Evolutionary conservation across 2,888 invertebrate genomes (phyloP).

Genomic region (Tineola bisselliella): DNA sequence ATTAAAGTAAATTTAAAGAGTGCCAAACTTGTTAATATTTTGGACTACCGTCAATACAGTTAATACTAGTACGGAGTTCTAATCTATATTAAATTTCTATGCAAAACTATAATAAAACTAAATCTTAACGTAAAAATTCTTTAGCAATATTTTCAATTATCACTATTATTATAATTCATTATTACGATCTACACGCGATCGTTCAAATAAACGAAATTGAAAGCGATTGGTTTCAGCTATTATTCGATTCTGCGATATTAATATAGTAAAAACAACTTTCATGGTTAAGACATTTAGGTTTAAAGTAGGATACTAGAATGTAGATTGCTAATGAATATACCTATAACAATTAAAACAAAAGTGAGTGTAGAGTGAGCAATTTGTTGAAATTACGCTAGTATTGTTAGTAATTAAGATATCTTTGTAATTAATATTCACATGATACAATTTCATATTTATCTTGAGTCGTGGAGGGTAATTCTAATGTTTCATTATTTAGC

Average conservation of each 20-base stretch:
- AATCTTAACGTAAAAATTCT: too few relatives aligned
- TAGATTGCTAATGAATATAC: neutral
- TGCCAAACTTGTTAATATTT: too few relatives aligned
- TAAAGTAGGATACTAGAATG: neutral
- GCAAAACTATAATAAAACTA: too few relatives aligned
- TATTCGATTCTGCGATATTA: neutral
- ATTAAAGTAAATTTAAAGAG: too few relatives aligned
- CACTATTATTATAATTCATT: neutral
- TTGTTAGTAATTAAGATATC: neutral
- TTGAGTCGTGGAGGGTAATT: neutral
- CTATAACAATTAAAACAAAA: neutral
- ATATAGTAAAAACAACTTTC: neutral
- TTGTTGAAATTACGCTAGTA: neutral
- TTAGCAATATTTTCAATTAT: neutral
- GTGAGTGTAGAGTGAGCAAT: neutral
- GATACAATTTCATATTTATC: neutral
- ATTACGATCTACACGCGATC: neutral
- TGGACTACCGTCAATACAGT: too few relatives aligned
- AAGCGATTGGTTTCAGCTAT: neutral
- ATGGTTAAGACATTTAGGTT: neutral
- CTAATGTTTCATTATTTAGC: too few relatives aligned
- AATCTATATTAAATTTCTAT: too few relatives aligned
- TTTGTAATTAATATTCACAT: neutral
- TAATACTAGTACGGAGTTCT: too few relatives aligned
- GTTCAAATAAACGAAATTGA: conserved; percentile 4